Base-by-base conservation (phyloP, 2,113 vertebrate genomes). In the Lipotes vexillifer region DNA sequence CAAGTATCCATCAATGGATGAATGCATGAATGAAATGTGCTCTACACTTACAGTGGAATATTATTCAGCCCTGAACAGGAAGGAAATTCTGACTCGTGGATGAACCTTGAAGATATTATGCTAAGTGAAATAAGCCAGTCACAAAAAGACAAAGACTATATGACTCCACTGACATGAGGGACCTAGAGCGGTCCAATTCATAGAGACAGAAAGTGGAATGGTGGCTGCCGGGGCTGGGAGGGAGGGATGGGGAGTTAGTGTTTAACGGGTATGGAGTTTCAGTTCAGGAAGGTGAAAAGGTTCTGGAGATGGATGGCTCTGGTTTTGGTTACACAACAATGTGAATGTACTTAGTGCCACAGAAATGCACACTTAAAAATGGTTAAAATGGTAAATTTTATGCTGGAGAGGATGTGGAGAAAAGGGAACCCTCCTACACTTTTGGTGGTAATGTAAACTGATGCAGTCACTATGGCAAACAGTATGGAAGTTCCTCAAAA, bases 11-110 rank as follows among this genome's bases (percentile, higher is more conserved):
- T 1, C 4, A 5, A 31, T 0, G 6, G 65, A 25, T 7, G 23
- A 65, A 12, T 21, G 23, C 41, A 55, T 66, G 20, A 18, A 61
- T n/a, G 29, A 33, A 65, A 38, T 6, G 9, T 7, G 29, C 49
- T 7, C 1, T 3, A 27, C 6, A 77, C 27, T 2, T 1, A 38
- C 10, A 33, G n/a, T 0, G 18, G 49, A 38, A 11, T 55, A 59
- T 5, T 68, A 83, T n/a, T 44, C n/a, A n/a, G 36, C 68, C 59
- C 14, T 46, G 21, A 36, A 93, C 61, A 85, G 93, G 59, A 83
- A 78, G 80, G 44, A 13, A 18, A 84, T 27, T 17, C 27, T 65
- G 74, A 93, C 65, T 61, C 21, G 10, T 4, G n/a, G 38, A 36
- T 18, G 12, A 29, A 38, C 27, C 29, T 33, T 21, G 31, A 96